phyloP scores from a whole-genome alignment of 2,888 invertebrate genomes.

The Leptopilina syphax region DNA sequence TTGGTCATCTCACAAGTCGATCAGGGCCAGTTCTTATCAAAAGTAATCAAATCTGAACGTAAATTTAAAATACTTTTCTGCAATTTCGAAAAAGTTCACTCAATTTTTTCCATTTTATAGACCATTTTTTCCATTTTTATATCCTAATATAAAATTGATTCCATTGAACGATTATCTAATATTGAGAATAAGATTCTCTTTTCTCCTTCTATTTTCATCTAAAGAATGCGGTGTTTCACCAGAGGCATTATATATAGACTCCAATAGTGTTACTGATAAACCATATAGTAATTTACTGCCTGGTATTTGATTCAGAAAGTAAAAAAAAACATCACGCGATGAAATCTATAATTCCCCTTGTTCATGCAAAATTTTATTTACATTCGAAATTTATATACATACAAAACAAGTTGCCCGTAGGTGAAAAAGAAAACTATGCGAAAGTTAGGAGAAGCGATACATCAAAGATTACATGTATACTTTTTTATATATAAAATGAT shows the following conservation, averaged over 20 bases:
- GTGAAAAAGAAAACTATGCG: neutral
- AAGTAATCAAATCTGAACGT: too few species aligned
- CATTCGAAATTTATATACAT: neutral
- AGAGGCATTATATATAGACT: neutral
- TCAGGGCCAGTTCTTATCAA: too few species aligned
- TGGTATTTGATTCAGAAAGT: conserved; percentile 16
- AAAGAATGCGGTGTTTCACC: neutral
- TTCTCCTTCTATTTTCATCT: neutral
- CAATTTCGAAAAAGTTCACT: too few species aligned
- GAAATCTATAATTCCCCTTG: conserved; percentile 7
- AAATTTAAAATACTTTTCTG: too few species aligned
- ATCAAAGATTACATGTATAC: too few species aligned
- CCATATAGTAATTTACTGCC: neutral
- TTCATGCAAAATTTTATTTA: neutral
- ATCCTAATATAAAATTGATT: neutral
- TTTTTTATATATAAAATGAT: neutral
- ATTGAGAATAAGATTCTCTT: conserved; percentile 7
- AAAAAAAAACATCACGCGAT: conserved; percentile 8
- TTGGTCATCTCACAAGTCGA: too few species aligned
- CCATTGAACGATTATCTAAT: neutral
- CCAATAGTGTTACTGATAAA: conserved; percentile 11
- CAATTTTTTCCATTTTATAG: too few species aligned
- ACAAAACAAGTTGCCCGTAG: neutral
- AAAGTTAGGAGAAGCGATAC: neutral
- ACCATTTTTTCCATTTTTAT: too few species aligned